Percentiles rank a stretch among this genome's conserved stretches.
Conservation (phyloP, 2,888 invertebrate genomes). For the Phoenoteleia sp. region DNA sequence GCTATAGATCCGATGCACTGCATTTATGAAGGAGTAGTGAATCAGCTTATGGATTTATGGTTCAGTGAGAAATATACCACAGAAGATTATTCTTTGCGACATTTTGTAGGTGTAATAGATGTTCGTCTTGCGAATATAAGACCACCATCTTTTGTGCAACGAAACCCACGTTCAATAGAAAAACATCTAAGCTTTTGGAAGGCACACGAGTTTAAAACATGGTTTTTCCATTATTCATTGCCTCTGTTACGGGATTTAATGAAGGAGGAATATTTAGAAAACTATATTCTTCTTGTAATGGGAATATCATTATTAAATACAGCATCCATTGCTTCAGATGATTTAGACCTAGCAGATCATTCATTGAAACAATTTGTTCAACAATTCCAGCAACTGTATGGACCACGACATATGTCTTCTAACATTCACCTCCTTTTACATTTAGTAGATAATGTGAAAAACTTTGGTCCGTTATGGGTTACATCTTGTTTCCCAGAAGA, state of each 20-base stretch:
- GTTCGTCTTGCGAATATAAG: not conserved
- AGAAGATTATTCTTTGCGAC: not conserved
- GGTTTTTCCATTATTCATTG: conserved; percentile 70
- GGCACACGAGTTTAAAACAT: conserved; percentile 70
- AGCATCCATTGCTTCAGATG: not conserved
- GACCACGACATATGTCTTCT: conserved; percentile 12
- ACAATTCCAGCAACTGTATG: not conserved
- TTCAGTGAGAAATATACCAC: not conserved
- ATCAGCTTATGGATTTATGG: not conserved
- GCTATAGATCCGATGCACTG: conserved; percentile 18
- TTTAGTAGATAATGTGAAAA: too few relatives aligned
- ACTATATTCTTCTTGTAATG: conserved; percentile 50
- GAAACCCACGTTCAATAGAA: conserved; percentile 60
- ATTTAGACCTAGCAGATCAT: not conserved
- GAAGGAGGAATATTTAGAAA: conserved; percentile 64
- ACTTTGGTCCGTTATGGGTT: conserved; percentile 27
- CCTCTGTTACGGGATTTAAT: conserved; percentile 70
- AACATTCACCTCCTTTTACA: conserved; percentile 46
- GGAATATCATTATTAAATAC: conserved; percentile 58
- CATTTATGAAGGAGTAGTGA: conserved; percentile 26
- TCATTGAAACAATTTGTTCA: not conserved
- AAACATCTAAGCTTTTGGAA: conserved; percentile 70
- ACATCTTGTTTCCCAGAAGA: conserved; percentile 8
- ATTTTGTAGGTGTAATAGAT: conserved; percentile 15
- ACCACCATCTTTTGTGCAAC: conserved; percentile 60